Evolutionary conservation across 1,140 invertebrate genomes (phyloP).

Genomic region (Leptinotarsa undecemlineata): DNA sequence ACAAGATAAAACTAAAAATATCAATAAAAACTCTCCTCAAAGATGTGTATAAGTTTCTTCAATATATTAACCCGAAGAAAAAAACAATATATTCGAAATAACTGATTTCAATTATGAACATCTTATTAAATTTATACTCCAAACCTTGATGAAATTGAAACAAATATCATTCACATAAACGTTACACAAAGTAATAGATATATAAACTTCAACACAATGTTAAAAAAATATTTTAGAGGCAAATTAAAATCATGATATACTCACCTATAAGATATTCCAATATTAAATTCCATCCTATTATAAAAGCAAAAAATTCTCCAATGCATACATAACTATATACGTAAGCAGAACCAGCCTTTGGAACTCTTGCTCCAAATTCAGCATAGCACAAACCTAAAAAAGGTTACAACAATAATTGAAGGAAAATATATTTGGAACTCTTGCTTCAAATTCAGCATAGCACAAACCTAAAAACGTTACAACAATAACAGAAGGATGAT

Average conservation of each 20-base stretch:
- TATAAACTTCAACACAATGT: no score
- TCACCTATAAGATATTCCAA: slow-evolving; percentile 88
- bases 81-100: no score
- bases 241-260: slow-evolving; percentile 15
- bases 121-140: no score
- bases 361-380: slow-evolving; percentile 87
- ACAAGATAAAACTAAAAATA: no score
- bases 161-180: no score
- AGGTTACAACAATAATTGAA: not conserved
- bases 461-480: slow-evolving; percentile 70
- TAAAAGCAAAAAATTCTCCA: slow-evolving; percentile 80
- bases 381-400: slow-evolving; percentile 79
- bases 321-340: slow-evolving; percentile 89
- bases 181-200: no score
- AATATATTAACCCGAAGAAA: no score
- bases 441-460: slow-evolving; percentile 88
- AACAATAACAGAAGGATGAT: not conserved
- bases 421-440: slow-evolving; percentile 68
- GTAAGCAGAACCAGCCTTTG: slow-evolving; percentile 85
- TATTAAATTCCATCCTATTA: slow-evolving; percentile 87
- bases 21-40: no score
- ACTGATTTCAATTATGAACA: no score
- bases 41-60: no score
- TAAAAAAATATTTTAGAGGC: no score
- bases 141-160: no score